Evolutionary conservation across 2,888 invertebrate species (phyloP).

Genomic region (Chouioia cunea): DNA sequence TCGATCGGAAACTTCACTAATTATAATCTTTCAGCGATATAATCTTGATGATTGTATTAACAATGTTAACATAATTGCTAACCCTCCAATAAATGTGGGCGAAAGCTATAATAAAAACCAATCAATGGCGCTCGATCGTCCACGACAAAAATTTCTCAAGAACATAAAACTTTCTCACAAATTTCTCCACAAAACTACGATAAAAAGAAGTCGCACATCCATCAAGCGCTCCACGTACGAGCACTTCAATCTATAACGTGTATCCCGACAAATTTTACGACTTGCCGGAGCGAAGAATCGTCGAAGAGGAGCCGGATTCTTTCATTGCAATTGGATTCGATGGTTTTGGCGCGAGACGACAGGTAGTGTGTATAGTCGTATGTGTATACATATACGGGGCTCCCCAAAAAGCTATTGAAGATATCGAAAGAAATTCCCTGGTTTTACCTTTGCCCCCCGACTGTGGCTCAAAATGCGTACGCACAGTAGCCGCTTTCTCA

Average conservation of each 20-base stretch:
- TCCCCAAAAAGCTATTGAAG: conserved; percentile 56
- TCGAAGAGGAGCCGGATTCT: conserved; percentile 31
- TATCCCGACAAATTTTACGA: conserved; percentile 18
- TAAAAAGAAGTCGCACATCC: conserved; percentile 8
- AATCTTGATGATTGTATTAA: no score
- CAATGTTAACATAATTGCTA: no score
- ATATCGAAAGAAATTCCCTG: conserved; percentile 44
- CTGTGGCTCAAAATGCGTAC: conserved; percentile 38
- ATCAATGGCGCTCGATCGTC: background rate
- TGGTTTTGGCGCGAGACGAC: conserved; percentile 54
- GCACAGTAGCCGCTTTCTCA: conserved; percentile 43
- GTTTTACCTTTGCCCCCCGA: conserved; percentile 50
- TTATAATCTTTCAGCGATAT: no score
- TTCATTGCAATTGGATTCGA: conserved; percentile 61
- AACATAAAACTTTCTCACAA: conserved; percentile 5
- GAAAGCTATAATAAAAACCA: no score
- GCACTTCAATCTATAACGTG: conserved; percentile 5
- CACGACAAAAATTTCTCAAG: background rate
- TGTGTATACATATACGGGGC: conserved; percentile 54
- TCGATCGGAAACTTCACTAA: no score
- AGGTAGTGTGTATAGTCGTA: conserved; percentile 53
- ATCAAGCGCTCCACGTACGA: conserved; percentile 2
- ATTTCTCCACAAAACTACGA: background rate
- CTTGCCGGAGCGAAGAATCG: background rate
- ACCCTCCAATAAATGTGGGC: no score